Evolutionary conservation across 30 jellyfish, hydroid and myxozoan genomes (phyloP).

Genomic region (Pseudorhiza aurosa): DNA sequence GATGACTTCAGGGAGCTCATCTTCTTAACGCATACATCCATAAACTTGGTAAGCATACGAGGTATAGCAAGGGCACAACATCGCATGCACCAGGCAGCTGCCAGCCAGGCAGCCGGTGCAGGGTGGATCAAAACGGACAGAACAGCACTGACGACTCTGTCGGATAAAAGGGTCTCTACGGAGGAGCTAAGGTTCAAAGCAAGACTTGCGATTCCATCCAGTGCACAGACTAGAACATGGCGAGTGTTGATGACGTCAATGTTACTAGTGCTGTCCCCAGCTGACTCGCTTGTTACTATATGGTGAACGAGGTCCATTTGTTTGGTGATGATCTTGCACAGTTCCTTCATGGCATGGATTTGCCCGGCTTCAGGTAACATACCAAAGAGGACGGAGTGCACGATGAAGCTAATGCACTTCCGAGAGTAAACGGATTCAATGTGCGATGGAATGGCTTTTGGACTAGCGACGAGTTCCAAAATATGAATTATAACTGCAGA

Average conservation of each 20-base stretch:
- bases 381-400: constrained; percentile 81
- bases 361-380: constrained; percentile 94
- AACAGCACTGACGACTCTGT: constrained; percentile 74
- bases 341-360: constrained; percentile 89
- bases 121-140: constrained; percentile 95
- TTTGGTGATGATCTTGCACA: constrained; percentile 78
- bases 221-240: constrained; percentile 98
- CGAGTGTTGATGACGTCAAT: constrained; percentile 88
- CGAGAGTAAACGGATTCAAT: constrained; percentile 95
- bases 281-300: constrained; percentile 66
- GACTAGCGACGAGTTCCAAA: constrained; percentile 95
- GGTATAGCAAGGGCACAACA: constrained; percentile 94
- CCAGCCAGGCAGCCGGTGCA: constrained; percentile 98
- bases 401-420: constrained; percentile 88
- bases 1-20: constrained; percentile 85
- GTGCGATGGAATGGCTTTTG: constrained; percentile 91
- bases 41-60: constrained; percentile 68
- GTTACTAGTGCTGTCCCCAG: constrained; percentile 53
- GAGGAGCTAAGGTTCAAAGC: constrained; percentile 87
- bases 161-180: constrained; percentile 66
- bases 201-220: constrained; percentile 83
- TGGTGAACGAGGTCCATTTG: constrained; percentile 92
- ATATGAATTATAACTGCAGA: constrained; percentile 79
- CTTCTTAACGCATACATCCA: constrained; percentile 81
- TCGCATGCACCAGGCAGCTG: constrained; percentile 99